phyloP scores from a whole-genome alignment of 2,113 vertebrate genomes.

The Trichechus manatus region DNA sequence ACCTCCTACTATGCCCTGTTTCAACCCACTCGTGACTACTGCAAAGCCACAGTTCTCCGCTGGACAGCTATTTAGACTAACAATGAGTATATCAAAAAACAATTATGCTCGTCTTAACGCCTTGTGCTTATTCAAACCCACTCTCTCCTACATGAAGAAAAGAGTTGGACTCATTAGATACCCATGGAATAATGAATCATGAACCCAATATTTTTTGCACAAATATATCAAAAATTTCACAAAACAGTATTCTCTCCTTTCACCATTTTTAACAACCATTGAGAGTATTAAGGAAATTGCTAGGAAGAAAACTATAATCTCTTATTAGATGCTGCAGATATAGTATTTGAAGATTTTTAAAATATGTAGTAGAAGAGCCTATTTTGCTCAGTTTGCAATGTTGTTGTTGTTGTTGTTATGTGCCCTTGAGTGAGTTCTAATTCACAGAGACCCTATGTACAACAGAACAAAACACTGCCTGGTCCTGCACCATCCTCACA shows the following conservation, averaged over 20 bases:
- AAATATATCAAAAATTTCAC: slow-evolving; percentile 9
- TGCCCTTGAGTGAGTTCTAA: too few relatives aligned
- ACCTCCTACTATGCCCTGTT: neutral
- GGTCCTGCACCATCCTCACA: too few relatives aligned
- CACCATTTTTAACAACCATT: neutral
- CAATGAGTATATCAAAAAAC: neutral
- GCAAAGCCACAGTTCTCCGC: neutral
- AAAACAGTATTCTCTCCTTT: neutral
- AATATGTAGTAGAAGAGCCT: neutral
- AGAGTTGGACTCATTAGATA: neutral
- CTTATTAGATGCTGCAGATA: neutral
- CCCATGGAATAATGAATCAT: neutral
- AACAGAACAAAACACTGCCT: too few relatives aligned
- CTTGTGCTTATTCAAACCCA: neutral
- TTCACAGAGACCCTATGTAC: too few relatives aligned
- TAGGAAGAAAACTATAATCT: slow-evolving; percentile 19
- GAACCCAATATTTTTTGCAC: neutral
- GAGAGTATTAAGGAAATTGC: neutral
- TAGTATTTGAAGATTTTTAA: slow-evolving; percentile 7
- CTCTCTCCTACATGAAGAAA: neutral
- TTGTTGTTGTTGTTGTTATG: too few relatives aligned
- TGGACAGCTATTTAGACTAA: neutral
- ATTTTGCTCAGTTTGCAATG: slow-evolving; percentile 26
- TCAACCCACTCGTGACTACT: neutral
- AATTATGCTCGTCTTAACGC: neutral